Evolutionary conservation across 2,797 vertebrate species (phyloP).

Genomic region (Botia almorhae): DNA sequence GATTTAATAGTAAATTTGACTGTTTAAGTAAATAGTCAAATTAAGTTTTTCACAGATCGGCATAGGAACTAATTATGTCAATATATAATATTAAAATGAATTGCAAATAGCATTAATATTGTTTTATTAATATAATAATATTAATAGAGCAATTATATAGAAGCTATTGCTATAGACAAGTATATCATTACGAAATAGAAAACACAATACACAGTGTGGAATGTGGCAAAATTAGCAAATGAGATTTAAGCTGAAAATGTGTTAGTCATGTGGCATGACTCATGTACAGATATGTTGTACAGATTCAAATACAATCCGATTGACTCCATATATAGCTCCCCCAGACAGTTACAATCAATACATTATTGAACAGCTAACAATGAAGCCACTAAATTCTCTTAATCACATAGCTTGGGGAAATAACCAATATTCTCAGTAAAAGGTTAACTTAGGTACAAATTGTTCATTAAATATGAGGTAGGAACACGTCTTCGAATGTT

Average conservation of each 20-base stretch:
- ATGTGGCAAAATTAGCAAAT: background rate
- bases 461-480: conserved; percentile 14
- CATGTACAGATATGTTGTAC: conserved; percentile 31
- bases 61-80: background rate
- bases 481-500: background rate
- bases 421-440: conserved; percentile 27
- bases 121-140: background rate
- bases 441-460: conserved; percentile 36
- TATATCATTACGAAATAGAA: background rate
- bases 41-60: background rate
- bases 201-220: background rate
- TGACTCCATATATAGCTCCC: conserved; percentile 35
- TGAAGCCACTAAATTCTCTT: conserved; percentile 38
- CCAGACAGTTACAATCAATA: conserved; percentile 45
- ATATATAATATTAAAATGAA: background rate
- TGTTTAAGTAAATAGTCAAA: background rate
- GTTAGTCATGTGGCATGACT: conserved; percentile 18
- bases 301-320: conserved; percentile 29
- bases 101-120: background rate
- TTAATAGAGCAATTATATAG: no score
- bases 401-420: conserved; percentile 35
- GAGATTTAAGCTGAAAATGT: conserved; percentile 2
- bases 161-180: background rate
- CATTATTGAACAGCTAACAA: conserved; percentile 15
- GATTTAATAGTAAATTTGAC: background rate